These are phyloP conservation scores for Chelonus formosanus DNA, from an alignment of 2,888 invertebrate genomes.

Conservation along the genomic window DNA sequence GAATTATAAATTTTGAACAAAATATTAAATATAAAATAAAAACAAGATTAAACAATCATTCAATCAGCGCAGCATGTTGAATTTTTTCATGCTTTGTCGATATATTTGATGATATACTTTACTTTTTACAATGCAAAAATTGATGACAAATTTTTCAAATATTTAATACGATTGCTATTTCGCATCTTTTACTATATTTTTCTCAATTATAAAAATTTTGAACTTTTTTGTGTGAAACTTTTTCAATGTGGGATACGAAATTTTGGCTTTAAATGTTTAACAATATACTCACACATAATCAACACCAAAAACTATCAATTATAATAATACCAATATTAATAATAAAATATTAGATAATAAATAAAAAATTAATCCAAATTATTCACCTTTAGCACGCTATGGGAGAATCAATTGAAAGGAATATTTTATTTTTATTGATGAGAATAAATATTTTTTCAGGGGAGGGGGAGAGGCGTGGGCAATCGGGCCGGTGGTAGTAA, in stretches of 20 bases:
- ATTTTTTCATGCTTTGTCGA: slow-evolving; percentile 42
- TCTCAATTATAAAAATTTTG: not conserved
- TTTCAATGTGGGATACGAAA: not conserved
- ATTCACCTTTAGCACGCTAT: slow-evolving; percentile 15
- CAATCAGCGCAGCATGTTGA: slow-evolving; percentile 45
- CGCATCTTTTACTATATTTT: not conserved
- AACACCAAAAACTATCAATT: slow-evolving; percentile 6
- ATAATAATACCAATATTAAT: not conserved
- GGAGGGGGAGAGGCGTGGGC: slow-evolving; percentile 72
- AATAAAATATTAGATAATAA: not conserved
- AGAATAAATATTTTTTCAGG: slow-evolving; percentile 60
- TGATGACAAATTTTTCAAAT: not conserved
- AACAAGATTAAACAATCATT: slow-evolving; percentile 12
- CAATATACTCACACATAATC: slow-evolving; percentile 1
- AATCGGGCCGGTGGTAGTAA: slow-evolving; percentile 69
- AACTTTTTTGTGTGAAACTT: not conserved
- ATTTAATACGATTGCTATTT: slow-evolving; percentile 18
- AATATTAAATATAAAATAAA: slow-evolving; percentile 5
- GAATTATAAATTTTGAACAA: no score
- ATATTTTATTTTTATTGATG: not conserved
- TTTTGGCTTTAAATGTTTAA: not conserved
- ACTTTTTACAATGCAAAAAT: not conserved
- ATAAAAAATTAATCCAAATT: not conserved
- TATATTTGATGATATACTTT: slow-evolving; percentile 20
- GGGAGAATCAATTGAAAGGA: not conserved